Base-by-base conservation (phyloP, 2,113 vertebrate genomes). In the Glaucomys volans region DNA sequence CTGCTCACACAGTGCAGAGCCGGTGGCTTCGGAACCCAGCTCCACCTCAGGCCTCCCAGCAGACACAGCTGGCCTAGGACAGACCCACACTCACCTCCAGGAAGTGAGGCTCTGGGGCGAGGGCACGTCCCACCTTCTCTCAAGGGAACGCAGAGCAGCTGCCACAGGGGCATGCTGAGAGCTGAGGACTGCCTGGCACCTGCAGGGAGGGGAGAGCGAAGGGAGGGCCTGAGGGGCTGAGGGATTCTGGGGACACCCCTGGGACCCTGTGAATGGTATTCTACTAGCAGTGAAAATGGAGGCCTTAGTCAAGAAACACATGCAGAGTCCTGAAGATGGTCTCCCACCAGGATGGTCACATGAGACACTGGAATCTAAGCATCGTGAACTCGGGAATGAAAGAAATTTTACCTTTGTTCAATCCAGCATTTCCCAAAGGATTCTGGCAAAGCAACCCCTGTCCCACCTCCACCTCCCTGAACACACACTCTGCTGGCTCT, bases 281-380 rank as follows among this genome's bases (percentile, higher is more conserved):
- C 44, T 35, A 5, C 4, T 20, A 7, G 64, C 42, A 67, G 82
- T 18, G 52, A 24, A 47, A 52, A 11, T 6, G 44, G 28, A 30
- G 18, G 0, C 22, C 10, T 57, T 18, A 44, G 22, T 8, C 44
- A 10, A 5, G 0, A 42, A 30, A 57, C 42, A 42, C n/a, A 12
- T 10, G 75, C 77, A 5, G 47, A 54, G 44, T 72, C 37, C 83
- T 80, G 59, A 67, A 42, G 80, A 52, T 5, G 8, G 69, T n/a
- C 54, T 42, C 52, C 74, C 59, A 17, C 52, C 44, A 32, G 57
- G n/a, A 72, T 24, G 30, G 2, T 54, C 64, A 4, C 28, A 66
- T 0, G 1, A 5, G 54, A 90, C 20, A 22, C 62, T 2, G 24
- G 54, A 54, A 57, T 57, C 64, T 24, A 12, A 40, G 52, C 59